phyloP scores from a whole-genome alignment of 1,140 invertebrate genomes.

The Rhysida immarginata region DNA sequence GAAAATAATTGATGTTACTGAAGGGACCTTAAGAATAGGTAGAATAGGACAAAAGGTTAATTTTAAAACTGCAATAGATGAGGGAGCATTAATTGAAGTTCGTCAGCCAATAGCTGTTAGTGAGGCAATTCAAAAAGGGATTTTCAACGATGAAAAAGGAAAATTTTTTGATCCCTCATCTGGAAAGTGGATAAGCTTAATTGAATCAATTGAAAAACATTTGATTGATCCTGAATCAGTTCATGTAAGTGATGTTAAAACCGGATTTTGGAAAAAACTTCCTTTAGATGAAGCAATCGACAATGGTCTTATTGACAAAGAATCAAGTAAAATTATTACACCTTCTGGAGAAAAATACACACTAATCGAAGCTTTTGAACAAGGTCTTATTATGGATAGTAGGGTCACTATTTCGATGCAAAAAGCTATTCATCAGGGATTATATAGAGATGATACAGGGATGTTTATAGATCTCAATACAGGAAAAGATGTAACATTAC shows the following conservation, averaged over 20 bases:
- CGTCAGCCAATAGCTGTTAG: constrained; percentile 62
- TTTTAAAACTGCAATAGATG: constrained; percentile 70
- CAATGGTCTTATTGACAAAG: constrained; percentile 52
- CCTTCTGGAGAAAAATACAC: constrained; percentile 43
- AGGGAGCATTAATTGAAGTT: constrained; percentile 62
- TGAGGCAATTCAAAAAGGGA: constrained; percentile 64
- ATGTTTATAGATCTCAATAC: constrained; percentile 62
- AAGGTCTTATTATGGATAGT: constrained; percentile 60
- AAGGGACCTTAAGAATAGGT: constrained; percentile 44
- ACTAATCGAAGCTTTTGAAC: constrained; percentile 62
- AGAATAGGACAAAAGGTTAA: constrained; percentile 49
- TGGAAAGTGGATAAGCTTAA: constrained; percentile 53
- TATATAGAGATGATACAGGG: constrained; percentile 63
- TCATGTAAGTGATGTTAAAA: constrained; percentile 60
- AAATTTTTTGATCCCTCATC: constrained; percentile 54
- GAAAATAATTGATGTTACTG: constrained; percentile 56
- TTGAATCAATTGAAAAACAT: constrained; percentile 53
- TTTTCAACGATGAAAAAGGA: constrained; percentile 56
- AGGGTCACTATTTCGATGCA: constrained; percentile 69
- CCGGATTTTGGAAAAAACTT: constrained; percentile 55
- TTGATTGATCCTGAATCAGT: constrained; percentile 68
- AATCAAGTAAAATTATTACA: constrained; percentile 52
- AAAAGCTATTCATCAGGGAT: constrained; percentile 65
- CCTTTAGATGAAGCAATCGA: constrained; percentile 57
- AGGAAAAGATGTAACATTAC: constrained; percentile 56